Percentiles rank a stretch among this genome's conserved stretches.
phyloP scores from a whole-genome alignment of 1,140 invertebrate species.

The Sitophilus oryzae region DNA sequence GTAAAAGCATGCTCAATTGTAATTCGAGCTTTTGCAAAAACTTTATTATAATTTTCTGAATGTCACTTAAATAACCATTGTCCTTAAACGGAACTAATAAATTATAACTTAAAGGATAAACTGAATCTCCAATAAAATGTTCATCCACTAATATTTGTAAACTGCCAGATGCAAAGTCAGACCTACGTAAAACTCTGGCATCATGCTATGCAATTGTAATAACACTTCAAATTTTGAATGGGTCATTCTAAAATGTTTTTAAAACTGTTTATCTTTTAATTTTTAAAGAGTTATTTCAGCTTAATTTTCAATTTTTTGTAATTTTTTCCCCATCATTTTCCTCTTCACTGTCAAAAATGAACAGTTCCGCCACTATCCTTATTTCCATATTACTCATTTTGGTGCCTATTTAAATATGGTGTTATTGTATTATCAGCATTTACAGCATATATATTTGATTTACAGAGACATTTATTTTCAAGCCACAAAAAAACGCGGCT shows the following conservation, averaged over 20 bases:
- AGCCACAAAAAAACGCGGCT: too few species aligned
- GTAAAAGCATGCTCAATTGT: slow-evolving; percentile 1
- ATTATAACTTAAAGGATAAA: slow-evolving; percentile 1
- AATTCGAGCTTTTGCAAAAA: slow-evolving; percentile 1
- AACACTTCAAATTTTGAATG: background rate
- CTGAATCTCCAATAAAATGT: slow-evolving; percentile 6
- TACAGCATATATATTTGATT: too few species aligned
- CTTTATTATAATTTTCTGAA: slow-evolving; percentile 4
- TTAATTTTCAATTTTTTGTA: slow-evolving; percentile 1
- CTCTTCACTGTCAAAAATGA: slow-evolving; percentile 3
- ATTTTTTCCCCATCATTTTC: background rate
- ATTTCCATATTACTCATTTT: slow-evolving; percentile 26
- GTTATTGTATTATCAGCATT: too few species aligned
- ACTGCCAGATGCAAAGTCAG: background rate
- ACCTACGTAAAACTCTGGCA: background rate
- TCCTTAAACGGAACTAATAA: slow-evolving; percentile 4
- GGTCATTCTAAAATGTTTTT: background rate
- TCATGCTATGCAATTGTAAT: background rate
- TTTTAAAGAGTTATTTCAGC: background rate
- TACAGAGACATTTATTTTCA: too few species aligned
- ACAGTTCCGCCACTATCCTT: slow-evolving; percentile 4
- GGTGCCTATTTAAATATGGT: too few species aligned
- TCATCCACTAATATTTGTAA: background rate
- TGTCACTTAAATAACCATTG: slow-evolving; percentile 3
- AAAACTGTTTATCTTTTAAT: background rate